Evolutionary conservation across 2,888 invertebrate species (phyloP).

Genomic region (Lithodes maja): DNA sequence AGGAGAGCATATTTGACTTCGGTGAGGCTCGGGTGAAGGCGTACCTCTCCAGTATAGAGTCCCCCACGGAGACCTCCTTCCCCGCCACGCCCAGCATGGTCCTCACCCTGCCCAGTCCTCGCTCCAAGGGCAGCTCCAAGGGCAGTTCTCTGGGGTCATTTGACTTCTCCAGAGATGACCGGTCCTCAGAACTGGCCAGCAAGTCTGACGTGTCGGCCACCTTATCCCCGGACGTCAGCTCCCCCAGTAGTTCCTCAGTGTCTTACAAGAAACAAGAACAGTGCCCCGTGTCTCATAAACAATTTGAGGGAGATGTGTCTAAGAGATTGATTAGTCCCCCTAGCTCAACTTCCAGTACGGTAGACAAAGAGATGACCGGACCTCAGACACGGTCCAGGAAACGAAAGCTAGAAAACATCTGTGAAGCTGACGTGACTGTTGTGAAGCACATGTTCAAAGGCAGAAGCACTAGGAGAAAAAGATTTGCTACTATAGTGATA

Average conservation of each 20-base stretch:
- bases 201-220: conserved; percentile 48
- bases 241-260: conserved; percentile 53
- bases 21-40: conserved; percentile 63
- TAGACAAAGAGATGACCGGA: conserved; percentile 50
- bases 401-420: conserved; percentile 55
- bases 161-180: conserved; percentile 57
- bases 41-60: conserved; percentile 63
- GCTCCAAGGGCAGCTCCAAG: conserved; percentile 52
- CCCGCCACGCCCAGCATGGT: conserved; percentile 59
- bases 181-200: conserved; percentile 34
- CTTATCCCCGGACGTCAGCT: conserved; percentile 44
- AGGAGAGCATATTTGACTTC: conserved; percentile 66
- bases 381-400: conserved; percentile 63
- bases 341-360: conserved; percentile 5
- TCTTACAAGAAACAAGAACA: conserved; percentile 59
- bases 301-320: conserved; percentile 43
- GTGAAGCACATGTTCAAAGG: conserved; percentile 63
- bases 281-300: conserved; percentile 61
- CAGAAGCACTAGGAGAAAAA: conserved; percentile 62
- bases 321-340: conserved; percentile 22
- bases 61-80: conserved; percentile 51
- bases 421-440: conserved; percentile 60
- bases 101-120: conserved; percentile 58
- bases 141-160: conserved; percentile 53
- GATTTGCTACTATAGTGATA: conserved; percentile 65